Conservation (phyloP, 2,113 vertebrate species). For the Mionectes macconnelli region DNA sequence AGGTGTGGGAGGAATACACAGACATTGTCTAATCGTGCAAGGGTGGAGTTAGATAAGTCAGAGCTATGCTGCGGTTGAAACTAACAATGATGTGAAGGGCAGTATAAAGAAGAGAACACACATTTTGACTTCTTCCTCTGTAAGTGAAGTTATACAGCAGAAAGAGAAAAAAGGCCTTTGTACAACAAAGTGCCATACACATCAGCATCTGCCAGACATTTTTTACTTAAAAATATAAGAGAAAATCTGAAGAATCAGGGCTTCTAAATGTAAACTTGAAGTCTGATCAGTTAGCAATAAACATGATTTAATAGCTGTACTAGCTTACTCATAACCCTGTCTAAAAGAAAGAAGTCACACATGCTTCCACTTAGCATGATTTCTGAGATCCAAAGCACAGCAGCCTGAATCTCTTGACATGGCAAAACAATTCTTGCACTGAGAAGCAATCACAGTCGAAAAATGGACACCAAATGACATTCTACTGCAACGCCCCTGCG, state of each 20-base stretch:
- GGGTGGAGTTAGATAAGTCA: neutral
- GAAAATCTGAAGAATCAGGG: neutral
- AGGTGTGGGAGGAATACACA: neutral
- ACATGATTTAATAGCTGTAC: neutral
- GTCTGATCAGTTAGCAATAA: neutral
- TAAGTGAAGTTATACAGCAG: neutral
- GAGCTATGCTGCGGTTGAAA: neutral
- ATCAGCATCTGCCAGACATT: neutral
- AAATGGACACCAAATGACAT: neutral
- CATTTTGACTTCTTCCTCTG: neutral
- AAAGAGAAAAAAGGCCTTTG: neutral
- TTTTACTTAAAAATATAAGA: neutral
- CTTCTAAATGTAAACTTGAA: neutral
- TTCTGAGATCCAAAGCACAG: neutral
- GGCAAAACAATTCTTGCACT: neutral
- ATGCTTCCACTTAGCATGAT: neutral
- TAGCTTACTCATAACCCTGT: neutral
- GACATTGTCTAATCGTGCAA: neutral
- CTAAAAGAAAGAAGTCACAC: neutral
- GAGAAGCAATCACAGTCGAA: neutral
- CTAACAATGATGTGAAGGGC: neutral
- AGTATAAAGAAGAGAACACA: neutral
- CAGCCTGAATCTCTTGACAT: neutral
- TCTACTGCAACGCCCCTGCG: neutral
- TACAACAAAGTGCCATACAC: neutral